Percentiles rank a stretch among this genome's conserved stretches.
Conservation (phyloP, 2,888 invertebrate species). For the Zaprionus lineosus region DNA sequence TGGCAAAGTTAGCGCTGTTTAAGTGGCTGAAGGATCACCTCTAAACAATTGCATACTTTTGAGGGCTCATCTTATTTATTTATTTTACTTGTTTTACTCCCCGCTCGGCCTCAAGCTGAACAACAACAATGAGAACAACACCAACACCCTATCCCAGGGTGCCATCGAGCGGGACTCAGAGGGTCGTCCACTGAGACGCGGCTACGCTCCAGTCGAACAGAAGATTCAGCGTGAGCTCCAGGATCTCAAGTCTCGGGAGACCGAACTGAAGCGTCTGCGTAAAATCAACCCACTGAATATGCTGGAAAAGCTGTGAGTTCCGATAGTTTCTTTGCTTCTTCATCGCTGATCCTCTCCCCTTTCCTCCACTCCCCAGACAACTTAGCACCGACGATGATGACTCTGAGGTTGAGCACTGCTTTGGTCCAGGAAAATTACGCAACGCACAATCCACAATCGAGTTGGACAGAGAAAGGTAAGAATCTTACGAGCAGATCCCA, state of each 20-base stretch:
- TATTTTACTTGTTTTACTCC: too few species aligned
- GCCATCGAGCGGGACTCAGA: constrained; percentile 85
- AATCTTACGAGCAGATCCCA: too few species aligned
- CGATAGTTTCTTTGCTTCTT: background rate
- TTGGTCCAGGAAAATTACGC: constrained; percentile 86
- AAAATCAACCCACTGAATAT: constrained; percentile 85
- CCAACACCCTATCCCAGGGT: constrained; percentile 80
- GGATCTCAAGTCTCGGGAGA: constrained; percentile 92
- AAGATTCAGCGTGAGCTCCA: constrained; percentile 93
- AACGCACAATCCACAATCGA: constrained; percentile 88
- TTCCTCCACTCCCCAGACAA: too few species aligned
- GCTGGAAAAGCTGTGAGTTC: constrained; percentile 85
- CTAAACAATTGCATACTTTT: too few species aligned
- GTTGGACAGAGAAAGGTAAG: constrained; percentile 84
- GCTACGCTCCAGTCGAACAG: constrained; percentile 92
- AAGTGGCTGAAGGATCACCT: too few species aligned
- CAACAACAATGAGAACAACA: background rate
- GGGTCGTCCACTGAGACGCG: constrained; percentile 88
- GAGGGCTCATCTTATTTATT: too few species aligned
- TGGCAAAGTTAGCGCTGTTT: too few species aligned
- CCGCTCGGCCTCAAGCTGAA: constrained; percentile 8
- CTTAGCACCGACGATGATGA: constrained; percentile 85
- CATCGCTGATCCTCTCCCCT: too few species aligned
- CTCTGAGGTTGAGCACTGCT: constrained; percentile 86
- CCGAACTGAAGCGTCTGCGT: constrained; percentile 89